A percentile compares a stretch with the other conserved stretches of the same genome.
Evolutionary conservation across 2,113 vertebrate species (phyloP).

Genomic region (Rattus rattus): DNA sequence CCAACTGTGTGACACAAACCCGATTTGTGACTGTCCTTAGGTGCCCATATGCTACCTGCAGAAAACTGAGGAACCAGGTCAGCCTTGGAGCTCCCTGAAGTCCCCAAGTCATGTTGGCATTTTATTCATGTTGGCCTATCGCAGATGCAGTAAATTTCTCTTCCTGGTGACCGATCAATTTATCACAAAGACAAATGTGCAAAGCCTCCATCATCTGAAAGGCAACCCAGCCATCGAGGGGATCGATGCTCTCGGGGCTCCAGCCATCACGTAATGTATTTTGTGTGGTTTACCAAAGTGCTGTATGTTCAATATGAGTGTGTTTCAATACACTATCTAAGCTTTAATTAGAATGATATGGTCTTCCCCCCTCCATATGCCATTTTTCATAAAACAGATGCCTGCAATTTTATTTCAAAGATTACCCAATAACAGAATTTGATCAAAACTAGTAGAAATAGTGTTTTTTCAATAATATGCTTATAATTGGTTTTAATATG

Average conservation of each 20-base stretch:
- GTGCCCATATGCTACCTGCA: neutral
- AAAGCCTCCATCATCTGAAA: slow-evolving; percentile 63
- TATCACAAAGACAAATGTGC: slow-evolving; percentile 66
- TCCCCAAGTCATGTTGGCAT: neutral
- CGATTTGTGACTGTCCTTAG: neutral
- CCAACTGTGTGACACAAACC: too few species aligned
- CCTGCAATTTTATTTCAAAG: slow-evolving; percentile 58
- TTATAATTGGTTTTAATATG: slow-evolving; percentile 61
- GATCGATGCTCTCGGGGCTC: slow-evolving; percentile 13
- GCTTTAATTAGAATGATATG: slow-evolving; percentile 50
- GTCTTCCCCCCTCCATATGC: slow-evolving; percentile 27
- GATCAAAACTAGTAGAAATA: slow-evolving; percentile 58
- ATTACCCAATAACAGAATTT: slow-evolving; percentile 54
- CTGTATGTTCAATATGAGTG: slow-evolving; percentile 35
- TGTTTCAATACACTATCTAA: slow-evolving; percentile 30
- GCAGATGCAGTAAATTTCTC: slow-evolving; percentile 40
- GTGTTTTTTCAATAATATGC: slow-evolving; percentile 56
- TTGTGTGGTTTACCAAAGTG: slow-evolving; percentile 54
- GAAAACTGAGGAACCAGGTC: neutral
- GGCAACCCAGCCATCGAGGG: slow-evolving; percentile 35
- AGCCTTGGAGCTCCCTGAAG: neutral
- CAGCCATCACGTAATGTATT: slow-evolving; percentile 22
- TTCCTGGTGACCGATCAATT: slow-evolving; percentile 56
- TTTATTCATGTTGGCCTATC: slow-evolving; percentile 21
- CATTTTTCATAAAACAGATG: slow-evolving; percentile 65